phyloP scores from a whole-genome alignment of 2,888 invertebrate genomes.

The Xestia rhomboidea region DNA sequence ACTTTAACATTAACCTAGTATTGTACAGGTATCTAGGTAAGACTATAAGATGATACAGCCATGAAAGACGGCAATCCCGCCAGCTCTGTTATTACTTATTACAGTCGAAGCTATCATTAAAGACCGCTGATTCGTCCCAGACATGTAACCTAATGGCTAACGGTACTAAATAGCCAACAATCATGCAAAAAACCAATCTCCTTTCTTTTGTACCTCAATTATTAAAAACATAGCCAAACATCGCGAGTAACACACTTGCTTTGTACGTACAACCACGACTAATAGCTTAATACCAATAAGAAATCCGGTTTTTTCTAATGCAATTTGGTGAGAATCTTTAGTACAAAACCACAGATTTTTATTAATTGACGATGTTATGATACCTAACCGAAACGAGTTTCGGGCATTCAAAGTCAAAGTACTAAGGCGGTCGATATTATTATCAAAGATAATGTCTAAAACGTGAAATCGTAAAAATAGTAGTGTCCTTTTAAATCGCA shows the following conservation, averaged over 20 bases:
- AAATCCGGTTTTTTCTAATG: slow-evolving; percentile 60
- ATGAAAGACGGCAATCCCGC: slow-evolving; percentile 9
- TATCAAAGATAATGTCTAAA: neutral
- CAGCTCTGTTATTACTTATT: slow-evolving; percentile 32
- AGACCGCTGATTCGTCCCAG: slow-evolving; percentile 12
- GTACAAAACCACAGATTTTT: slow-evolving; percentile 45
- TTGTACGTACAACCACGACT: slow-evolving; percentile 17
- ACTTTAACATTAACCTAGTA: slow-evolving; percentile 14
- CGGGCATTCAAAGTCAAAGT: slow-evolving; percentile 30
- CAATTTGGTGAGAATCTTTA: slow-evolving; percentile 48
- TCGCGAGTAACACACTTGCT: slow-evolving; percentile 1
- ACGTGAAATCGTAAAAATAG: slow-evolving; percentile 1
- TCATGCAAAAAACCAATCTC: slow-evolving; percentile 22
- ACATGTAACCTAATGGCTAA: slow-evolving; percentile 43
- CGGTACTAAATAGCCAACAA: slow-evolving; percentile 41
- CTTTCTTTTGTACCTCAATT: slow-evolving; percentile 14
- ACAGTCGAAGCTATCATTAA: slow-evolving; percentile 48
- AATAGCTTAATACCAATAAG: slow-evolving; percentile 30
- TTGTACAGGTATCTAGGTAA: neutral
- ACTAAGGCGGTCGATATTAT: slow-evolving; percentile 1
- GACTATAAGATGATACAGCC: slow-evolving; percentile 22
- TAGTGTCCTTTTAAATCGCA: neutral
- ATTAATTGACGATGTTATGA: slow-evolving; percentile 45
- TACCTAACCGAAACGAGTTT: slow-evolving; percentile 50
- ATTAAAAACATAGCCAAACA: slow-evolving; percentile 9